A percentile compares a stretch with the other conserved stretches of the same genome.
phyloP scores from a whole-genome alignment of 2,888 invertebrate genomes.

The Syrista parreyssii region DNA sequence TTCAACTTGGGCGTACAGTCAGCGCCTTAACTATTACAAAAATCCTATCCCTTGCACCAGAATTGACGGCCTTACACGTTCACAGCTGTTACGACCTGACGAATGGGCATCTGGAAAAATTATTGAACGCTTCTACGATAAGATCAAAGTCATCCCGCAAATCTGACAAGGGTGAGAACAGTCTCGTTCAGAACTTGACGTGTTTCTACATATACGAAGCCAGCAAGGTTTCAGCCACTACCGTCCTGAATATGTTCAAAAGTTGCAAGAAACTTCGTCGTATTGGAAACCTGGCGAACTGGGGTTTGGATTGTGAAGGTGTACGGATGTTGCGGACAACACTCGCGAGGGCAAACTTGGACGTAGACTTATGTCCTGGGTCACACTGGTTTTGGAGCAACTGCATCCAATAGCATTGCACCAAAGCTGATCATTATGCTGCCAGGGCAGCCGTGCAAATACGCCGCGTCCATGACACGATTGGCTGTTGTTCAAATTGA shows the following conservation, averaged over 20 bases:
- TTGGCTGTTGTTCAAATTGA: slow-evolving; percentile 20
- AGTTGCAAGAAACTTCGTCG: slow-evolving; percentile 55
- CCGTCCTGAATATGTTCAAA: slow-evolving; percentile 57
- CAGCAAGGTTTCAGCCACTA: slow-evolving; percentile 55
- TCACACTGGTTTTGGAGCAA: slow-evolving; percentile 65
- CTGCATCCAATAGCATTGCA: slow-evolving; percentile 49
- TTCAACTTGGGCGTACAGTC: slow-evolving; percentile 60
- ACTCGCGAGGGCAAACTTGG: slow-evolving; percentile 56
- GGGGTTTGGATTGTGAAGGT: slow-evolving; percentile 62
- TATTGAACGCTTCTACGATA: slow-evolving; percentile 29
- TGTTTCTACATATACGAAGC: slow-evolving; percentile 66
- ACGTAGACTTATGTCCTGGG: slow-evolving; percentile 62
- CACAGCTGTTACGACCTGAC: slow-evolving; percentile 63
- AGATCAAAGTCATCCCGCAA: slow-evolving; percentile 15
- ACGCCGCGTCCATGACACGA: slow-evolving; percentile 29
- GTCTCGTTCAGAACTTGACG: slow-evolving; percentile 51
- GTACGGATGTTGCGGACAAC: slow-evolving; percentile 53
- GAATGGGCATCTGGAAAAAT: slow-evolving; percentile 55
- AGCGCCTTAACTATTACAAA: slow-evolving; percentile 56
- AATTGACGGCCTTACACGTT: slow-evolving; percentile 58
- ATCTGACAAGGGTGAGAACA: slow-evolving; percentile 35
- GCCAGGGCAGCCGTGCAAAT: slow-evolving; percentile 15
- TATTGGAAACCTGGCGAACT: slow-evolving; percentile 65
- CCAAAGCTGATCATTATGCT: neutral
- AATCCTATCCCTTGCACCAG: slow-evolving; percentile 58